phyloP scores from a whole-genome alignment of 30 jellyfish, hydroid and myxozoan species.

The Calvadosia cruxmelitensis region DNA sequence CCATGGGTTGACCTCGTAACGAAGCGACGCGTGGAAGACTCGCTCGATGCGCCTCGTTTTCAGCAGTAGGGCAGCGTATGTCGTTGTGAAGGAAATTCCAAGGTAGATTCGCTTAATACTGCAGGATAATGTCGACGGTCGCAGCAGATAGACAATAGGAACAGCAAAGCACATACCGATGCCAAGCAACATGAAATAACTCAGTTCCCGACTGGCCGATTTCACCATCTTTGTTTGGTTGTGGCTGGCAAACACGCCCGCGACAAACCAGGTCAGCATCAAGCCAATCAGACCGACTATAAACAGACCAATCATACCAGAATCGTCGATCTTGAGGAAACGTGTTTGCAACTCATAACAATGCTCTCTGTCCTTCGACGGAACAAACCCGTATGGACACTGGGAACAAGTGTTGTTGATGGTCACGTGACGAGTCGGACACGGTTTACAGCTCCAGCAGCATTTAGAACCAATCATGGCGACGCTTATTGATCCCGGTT shows the following conservation, averaged over 20 bases:
- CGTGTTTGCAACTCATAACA: not conserved
- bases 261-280: not conserved
- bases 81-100: not conserved
- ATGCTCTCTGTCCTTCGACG: not conserved
- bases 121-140: not conserved
- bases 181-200: not conserved
- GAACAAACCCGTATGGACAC: not conserved
- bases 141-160: not conserved
- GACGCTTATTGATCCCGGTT: not conserved
- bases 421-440: not conserved
- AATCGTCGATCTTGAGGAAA: not conserved
- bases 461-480: not conserved
- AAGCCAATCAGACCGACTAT: not conserved
- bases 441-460: not conserved
- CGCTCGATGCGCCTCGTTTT: not conserved
- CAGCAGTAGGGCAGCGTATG: not conserved
- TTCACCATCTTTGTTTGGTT: not conserved
- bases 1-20: not conserved
- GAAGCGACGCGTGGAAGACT: not conserved
- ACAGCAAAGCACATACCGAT: not conserved
- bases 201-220: not conserved
- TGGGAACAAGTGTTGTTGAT: not conserved
- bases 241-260: not conserved
- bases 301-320: not conserved
- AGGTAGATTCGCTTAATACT: not conserved